phyloP scores from a whole-genome alignment of 2,888 invertebrate species.

The Patella pellucida region DNA sequence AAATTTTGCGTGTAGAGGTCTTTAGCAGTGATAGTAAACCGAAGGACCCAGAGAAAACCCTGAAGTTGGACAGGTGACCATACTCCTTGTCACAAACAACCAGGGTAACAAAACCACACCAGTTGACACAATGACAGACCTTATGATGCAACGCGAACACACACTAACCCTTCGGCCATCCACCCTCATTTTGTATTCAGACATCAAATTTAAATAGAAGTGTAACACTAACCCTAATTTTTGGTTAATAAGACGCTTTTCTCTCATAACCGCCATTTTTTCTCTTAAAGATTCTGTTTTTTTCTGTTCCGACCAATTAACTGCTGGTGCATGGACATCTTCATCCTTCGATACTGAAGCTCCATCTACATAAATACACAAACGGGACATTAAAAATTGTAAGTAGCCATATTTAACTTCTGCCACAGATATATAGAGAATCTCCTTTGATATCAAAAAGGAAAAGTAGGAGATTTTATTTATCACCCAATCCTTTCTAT shows the following conservation, averaged over 20 bases:
- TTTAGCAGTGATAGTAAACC: too few species aligned
- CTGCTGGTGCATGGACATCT: slow-evolving; percentile 73
- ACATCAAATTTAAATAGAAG: background rate
- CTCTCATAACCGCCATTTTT: slow-evolving; percentile 82
- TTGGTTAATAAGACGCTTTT: slow-evolving; percentile 83
- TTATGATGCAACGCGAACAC: background rate
- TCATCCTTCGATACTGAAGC: slow-evolving; percentile 31
- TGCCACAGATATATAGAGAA: too few species aligned
- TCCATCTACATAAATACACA: too few species aligned
- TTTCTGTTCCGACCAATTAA: slow-evolving; percentile 76
- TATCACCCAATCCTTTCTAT: too few species aligned
- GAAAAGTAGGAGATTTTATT: too few species aligned
- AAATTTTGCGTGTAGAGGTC: too few species aligned
- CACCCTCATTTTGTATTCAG: background rate
- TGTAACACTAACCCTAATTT: slow-evolving; percentile 74
- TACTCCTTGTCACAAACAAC: background rate
- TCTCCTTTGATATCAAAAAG: too few species aligned
- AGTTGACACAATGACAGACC: background rate
- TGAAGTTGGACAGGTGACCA: background rate
- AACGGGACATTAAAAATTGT: too few species aligned
- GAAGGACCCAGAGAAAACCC: background rate
- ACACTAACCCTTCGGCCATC: background rate
- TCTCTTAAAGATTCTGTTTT: slow-evolving; percentile 86
- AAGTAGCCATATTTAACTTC: too few species aligned
- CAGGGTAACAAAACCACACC: background rate